Conservation (phyloP, 2,888 invertebrate species). For the Polyommatus iphigenia region DNA sequence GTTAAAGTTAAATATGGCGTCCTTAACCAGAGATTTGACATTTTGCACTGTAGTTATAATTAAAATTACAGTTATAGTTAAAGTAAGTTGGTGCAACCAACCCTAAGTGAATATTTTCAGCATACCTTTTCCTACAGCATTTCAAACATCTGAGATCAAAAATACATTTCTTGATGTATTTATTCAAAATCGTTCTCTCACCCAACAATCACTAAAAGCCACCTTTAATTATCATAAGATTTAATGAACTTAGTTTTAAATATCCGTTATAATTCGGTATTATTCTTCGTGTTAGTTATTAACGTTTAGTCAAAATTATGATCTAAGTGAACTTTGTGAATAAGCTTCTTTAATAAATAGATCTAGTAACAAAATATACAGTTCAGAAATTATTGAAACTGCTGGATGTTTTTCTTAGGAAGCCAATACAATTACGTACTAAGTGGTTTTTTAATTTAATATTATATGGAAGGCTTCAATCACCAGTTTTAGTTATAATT, state of each 20-base stretch:
- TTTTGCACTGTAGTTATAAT: no score
- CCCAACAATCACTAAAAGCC: conserved; percentile 24
- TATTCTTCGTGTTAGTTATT: conserved; percentile 21
- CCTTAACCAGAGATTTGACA: no score
- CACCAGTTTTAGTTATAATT: not conserved
- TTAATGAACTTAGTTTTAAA: conserved; percentile 19
- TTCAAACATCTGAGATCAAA: not conserved
- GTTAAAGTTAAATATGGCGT: no score
- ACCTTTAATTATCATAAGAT: conserved; percentile 18
- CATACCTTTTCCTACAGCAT: not conserved
- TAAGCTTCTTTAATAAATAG: not conserved
- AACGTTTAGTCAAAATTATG: conserved; percentile 53
- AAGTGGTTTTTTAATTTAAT: not conserved
- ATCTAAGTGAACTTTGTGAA: conserved; percentile 55
- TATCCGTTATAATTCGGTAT: conserved; percentile 28
- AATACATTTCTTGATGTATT: not conserved
- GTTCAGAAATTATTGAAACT: not conserved
- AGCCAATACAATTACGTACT: not conserved
- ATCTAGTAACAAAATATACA: not conserved
- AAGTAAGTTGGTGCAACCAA: no score
- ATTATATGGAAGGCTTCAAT: conserved; percentile 17
- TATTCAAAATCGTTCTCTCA: not conserved
- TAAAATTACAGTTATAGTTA: no score
- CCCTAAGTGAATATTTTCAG: not conserved
- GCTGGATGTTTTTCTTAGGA: not conserved